A percentile compares a stretch with the other conserved stretches of the same genome.
Conservation (phyloP, 1,140 invertebrate genomes). For the Drosophila micromelanica region DNA sequence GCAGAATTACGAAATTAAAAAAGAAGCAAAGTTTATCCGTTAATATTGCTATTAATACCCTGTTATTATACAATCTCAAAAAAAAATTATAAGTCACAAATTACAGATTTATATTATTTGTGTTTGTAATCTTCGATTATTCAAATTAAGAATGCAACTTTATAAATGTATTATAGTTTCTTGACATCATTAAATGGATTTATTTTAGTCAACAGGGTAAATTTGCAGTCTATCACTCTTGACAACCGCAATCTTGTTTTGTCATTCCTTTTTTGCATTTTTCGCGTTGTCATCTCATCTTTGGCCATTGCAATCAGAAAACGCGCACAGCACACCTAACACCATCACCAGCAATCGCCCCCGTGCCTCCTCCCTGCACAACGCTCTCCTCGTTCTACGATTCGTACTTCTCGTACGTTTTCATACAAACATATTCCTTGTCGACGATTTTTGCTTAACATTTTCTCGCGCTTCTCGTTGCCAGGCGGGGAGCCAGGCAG, state of each 20-base stretch:
- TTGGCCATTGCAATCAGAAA: constrained; percentile 65
- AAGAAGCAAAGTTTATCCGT: no score
- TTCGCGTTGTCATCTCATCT: constrained; percentile 68
- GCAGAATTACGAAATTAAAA: not conserved
- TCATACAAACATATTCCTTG: constrained; percentile 29
- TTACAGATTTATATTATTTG: no score
- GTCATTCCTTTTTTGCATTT: constrained; percentile 28
- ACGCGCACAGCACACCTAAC: constrained; percentile 35
- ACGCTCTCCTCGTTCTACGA: constrained; percentile 20
- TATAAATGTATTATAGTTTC: no score
- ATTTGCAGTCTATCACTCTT: not conserved
- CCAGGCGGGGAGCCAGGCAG: constrained; percentile 29
- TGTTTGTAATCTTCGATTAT: no score
- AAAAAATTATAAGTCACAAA: not conserved
- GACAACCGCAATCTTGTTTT: not conserved
- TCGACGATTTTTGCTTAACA: constrained; percentile 43
- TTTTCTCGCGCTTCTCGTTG: constrained; percentile 65
- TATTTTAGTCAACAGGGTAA: not conserved
- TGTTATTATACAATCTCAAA: not conserved
- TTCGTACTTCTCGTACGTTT: constrained; percentile 22
- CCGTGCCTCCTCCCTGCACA: constrained; percentile 10
- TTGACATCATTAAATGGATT: no score
- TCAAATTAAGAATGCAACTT: no score
- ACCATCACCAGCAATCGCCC: not conserved
- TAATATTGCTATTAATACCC: not conserved